These are phyloP conservation scores for Acanthosepion esculentum DNA, from an alignment of 2,888 invertebrate species.

Conservation along the genomic window DNA sequence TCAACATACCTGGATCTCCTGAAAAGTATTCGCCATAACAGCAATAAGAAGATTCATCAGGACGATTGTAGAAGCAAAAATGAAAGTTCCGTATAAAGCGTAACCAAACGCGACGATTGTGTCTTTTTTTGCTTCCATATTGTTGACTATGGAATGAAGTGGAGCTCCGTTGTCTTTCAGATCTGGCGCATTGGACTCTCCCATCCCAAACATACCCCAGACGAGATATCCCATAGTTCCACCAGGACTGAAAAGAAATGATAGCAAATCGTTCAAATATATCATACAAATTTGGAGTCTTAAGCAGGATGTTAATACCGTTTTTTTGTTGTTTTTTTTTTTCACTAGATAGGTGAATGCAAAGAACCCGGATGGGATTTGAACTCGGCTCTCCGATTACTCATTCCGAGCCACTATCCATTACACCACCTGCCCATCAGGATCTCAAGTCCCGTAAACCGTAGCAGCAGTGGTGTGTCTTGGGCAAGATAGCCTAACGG, in stretches of 20 bases:
- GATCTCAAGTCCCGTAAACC: too few relatives aligned
- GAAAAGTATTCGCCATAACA: conserved; percentile 71
- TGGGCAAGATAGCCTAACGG: too few relatives aligned
- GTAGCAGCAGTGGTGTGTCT: too few relatives aligned
- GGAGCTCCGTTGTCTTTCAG: conserved; percentile 50
- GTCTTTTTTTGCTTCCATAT: conserved; percentile 51
- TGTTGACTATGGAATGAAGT: conserved; percentile 58
- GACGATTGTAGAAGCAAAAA: conserved; percentile 67
- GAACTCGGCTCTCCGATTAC: background rate
- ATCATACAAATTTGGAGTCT: too few relatives aligned
- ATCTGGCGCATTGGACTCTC: conserved; percentile 54
- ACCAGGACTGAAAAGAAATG: conserved; percentile 54
- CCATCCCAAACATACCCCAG: conserved; percentile 63
- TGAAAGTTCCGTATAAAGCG: conserved; percentile 60
- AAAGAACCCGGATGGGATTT: too few relatives aligned
- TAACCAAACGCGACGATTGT: conserved; percentile 56
- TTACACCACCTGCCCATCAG: too few relatives aligned
- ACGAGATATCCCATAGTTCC: conserved; percentile 57
- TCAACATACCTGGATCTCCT: conserved; percentile 66
- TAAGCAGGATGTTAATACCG: too few relatives aligned
- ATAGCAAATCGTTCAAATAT: background rate
- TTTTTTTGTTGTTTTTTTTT: too few relatives aligned
- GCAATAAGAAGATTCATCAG: conserved; percentile 71
- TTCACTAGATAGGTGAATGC: too few relatives aligned
- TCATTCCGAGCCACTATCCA: too few relatives aligned